Evolutionary conservation across 2,888 invertebrate species (phyloP), one percentile per base, ranked within the genome.

Genomic region (Brachypalpus laphriformis): DNA sequence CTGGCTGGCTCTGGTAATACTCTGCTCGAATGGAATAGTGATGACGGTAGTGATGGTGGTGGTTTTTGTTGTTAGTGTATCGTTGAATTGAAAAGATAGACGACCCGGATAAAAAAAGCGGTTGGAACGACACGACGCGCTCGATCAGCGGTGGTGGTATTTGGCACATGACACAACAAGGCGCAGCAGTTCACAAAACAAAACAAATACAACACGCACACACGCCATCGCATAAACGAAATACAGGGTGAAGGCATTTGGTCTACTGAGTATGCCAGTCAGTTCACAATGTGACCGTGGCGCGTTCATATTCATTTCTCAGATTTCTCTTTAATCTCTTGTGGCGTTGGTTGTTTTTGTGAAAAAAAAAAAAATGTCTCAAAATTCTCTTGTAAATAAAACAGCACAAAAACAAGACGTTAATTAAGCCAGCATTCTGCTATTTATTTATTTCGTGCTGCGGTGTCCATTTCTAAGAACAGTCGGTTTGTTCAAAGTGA

Each of bases 141-240:
- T 85, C 75, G 75, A 81, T 85, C 85, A 20, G 57, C 34, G 65
- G 70, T 81, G 70, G 80, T 71, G 57, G 70, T 81, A 81, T 80
- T 83, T 83, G 78, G 82, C 82, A 83, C 61, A 83, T 83, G 78
- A 78, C 68, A 78, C 66, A 78, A 70, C 83, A 78, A 78, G 78
- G 83, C 83, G 74, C 78, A 83, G 82, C 66, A 77, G 74, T 70
- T 78, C 31, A 57, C 42, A 72, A 49, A 78, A 56, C 57, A 78
- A 74, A 83, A 71, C 61, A 82, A 82, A 78, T 74, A 81, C 70
- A 85, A 75, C 74, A 83, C 85, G 59, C 80, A 78, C 28, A 56
- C 78, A 78, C 54, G 78, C 56, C 70, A 71, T 63, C 42, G 42
- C 45, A 31, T 34, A 80, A 37, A 61, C 42, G 16, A 68, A 70